Conservation (phyloP, 2,888 invertebrate genomes). For the Meghimatium bilineatum region DNA sequence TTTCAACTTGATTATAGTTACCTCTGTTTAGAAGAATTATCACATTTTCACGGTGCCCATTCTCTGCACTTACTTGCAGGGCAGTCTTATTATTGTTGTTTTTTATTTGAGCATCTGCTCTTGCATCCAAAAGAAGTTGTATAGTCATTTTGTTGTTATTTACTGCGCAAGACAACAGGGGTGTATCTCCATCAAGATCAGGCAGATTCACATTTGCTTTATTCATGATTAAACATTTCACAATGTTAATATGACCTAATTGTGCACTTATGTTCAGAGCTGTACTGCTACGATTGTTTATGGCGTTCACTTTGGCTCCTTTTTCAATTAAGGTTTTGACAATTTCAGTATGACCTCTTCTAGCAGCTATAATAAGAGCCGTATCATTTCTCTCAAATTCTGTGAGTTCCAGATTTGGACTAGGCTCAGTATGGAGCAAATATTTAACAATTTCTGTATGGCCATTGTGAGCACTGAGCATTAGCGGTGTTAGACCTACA, state of each 20-base stretch:
- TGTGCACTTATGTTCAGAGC: slow-evolving; percentile 35
- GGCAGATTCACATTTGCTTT: slow-evolving; percentile 27
- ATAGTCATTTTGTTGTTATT: neutral
- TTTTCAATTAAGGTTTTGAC: slow-evolving; percentile 16
- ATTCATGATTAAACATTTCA: neutral
- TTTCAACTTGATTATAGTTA: neutral
- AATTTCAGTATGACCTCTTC: slow-evolving; percentile 26
- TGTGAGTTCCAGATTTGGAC: slow-evolving; percentile 4
- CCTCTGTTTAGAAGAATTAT: neutral
- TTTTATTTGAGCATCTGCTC: slow-evolving; percentile 6
- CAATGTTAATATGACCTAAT: slow-evolving; percentile 6
- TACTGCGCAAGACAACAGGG: slow-evolving; percentile 21
- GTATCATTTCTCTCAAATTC: slow-evolving; percentile 26
- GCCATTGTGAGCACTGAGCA: slow-evolving; percentile 28
- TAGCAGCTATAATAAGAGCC: slow-evolving; percentile 34
- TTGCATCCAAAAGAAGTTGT: slow-evolving; percentile 11
- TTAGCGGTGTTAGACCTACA: slow-evolving; percentile 25
- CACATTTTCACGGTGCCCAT: slow-evolving; percentile 9
- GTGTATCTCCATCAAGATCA: slow-evolving; percentile 31
- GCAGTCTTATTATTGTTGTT: slow-evolving; percentile 24
- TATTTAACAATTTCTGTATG: slow-evolving; percentile 25
- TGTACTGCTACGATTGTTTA: slow-evolving; percentile 12
- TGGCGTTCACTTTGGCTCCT: slow-evolving; percentile 13
- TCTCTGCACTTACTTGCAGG: slow-evolving; percentile 17
- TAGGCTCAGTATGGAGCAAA: neutral